A percentile compares a stretch with the other conserved stretches of the same genome.
Conservation (phyloP, 1,140 invertebrate species). For the Bombyx mandarina region DNA sequence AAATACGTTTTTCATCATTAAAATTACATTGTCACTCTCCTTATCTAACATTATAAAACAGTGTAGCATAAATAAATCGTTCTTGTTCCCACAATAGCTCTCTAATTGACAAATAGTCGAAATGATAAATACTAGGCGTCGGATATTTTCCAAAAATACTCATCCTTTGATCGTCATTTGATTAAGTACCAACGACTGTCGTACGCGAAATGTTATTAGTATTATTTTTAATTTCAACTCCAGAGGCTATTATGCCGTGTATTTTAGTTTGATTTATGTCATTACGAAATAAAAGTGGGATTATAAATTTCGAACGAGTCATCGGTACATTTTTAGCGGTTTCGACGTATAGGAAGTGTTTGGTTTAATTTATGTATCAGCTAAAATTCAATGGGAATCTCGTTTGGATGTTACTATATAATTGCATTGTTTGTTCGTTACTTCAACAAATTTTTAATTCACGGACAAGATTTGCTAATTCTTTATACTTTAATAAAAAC, state of each 20-base stretch:
- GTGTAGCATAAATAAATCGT: slow-evolving; percentile 56
- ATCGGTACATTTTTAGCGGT: slow-evolving; percentile 4
- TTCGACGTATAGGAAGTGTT: no score
- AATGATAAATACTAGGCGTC: slow-evolving; percentile 63
- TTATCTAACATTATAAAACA: slow-evolving; percentile 1
- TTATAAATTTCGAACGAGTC: slow-evolving; percentile 8
- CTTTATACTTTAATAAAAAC: no score
- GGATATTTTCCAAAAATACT: slow-evolving; percentile 60
- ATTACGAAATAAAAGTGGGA: slow-evolving; percentile 12
- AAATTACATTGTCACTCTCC: no score
- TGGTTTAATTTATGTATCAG: no score
- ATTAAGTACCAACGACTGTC: slow-evolving; percentile 54
- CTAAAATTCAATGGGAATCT: no score
- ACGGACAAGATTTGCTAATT: no score
- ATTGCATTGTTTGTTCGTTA: no score
- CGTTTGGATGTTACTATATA: no score
- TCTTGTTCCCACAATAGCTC: slow-evolving; percentile 60
- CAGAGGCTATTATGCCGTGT: slow-evolving; percentile 31
- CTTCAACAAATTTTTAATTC: no score
- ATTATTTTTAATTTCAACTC: slow-evolving; percentile 61
- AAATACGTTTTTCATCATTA: no score
- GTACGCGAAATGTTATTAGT: slow-evolving; percentile 57
- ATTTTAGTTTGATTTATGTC: slow-evolving; percentile 55
- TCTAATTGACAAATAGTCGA: slow-evolving; percentile 70
- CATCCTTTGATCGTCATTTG: slow-evolving; percentile 62